Percentiles rank a stretch among this genome's conserved stretches.
phyloP scores from a whole-genome alignment of 2,888 invertebrate species.

The Apodemia zela region DNA sequence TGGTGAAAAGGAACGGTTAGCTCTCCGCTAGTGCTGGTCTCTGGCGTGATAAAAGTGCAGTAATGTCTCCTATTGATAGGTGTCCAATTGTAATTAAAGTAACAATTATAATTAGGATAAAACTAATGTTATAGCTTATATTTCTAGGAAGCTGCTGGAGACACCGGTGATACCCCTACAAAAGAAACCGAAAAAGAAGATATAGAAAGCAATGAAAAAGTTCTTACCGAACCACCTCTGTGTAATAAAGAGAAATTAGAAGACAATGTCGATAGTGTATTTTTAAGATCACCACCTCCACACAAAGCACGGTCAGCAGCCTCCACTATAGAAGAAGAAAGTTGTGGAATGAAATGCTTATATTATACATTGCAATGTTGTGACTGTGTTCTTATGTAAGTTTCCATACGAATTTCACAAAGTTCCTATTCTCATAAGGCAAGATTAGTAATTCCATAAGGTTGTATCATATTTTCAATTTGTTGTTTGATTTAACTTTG shows the following conservation, averaged over 20 bases:
- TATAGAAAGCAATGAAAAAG: constrained; percentile 47
- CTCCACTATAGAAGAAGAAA: constrained; percentile 71
- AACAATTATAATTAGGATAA: no score
- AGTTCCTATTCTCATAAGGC: not conserved
- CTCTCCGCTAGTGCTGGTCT: no score
- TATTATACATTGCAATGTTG: constrained; percentile 83
- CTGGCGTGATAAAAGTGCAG: no score
- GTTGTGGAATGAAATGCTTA: constrained; percentile 81
- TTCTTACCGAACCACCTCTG: constrained; percentile 38
- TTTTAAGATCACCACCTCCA: constrained; percentile 47
- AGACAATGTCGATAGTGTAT: constrained; percentile 66
- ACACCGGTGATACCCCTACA: constrained; percentile 36
- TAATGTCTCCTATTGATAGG: no score
- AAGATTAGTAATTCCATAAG: not conserved
- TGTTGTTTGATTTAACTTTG: no score
- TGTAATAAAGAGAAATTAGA: constrained; percentile 43
- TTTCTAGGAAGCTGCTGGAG: constrained; percentile 58
- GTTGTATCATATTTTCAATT: no score
- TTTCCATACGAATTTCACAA: constrained; percentile 28
- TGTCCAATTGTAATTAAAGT: no score
- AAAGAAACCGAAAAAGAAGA: constrained; percentile 42
- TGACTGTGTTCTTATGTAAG: constrained; percentile 79
- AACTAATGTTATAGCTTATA: not conserved
- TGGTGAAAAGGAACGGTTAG: no score
- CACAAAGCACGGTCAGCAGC: constrained; percentile 48